Evolutionary conservation across 2,797 vertebrate species (phyloP).

Genomic region (Propithecus perrieri): DNA sequence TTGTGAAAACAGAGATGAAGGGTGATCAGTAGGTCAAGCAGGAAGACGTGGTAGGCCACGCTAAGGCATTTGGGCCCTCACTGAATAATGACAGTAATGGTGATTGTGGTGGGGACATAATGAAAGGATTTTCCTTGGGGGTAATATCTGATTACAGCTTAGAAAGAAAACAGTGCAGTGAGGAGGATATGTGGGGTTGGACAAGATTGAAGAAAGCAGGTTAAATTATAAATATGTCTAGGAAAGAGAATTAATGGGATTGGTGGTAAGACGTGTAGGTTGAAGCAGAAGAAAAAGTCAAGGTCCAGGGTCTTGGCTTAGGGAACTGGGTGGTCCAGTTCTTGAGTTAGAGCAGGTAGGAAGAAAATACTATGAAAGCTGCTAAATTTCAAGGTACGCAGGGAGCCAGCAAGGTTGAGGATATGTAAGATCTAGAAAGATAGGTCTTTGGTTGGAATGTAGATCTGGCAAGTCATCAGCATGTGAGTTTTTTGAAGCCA

Average conservation of each 20-base stretch:
- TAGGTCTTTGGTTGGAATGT: not conserved
- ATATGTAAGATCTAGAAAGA: not conserved
- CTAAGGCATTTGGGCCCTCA: not conserved
- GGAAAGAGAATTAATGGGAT: not conserved
- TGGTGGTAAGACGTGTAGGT: not conserved
- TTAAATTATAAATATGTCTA: not conserved
- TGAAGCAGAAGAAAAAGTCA: not conserved
- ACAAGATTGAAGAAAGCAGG: not conserved
- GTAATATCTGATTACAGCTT: not conserved
- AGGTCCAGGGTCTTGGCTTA: not conserved
- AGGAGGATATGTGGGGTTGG: not conserved
- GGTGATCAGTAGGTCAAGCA: not conserved
- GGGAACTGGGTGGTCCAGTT: not conserved
- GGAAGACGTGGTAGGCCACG: not conserved
- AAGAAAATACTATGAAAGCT: not conserved
- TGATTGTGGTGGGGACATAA: not conserved
- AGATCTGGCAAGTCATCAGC: not conserved
- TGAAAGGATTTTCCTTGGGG: not conserved
- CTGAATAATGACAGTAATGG: not conserved
- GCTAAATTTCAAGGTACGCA: not conserved
- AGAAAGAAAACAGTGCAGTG: not conserved
- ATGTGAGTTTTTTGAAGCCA: not conserved
- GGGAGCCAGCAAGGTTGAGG: not conserved
- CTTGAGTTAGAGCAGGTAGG: not conserved
- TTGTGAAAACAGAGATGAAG: not conserved